Percentiles rank a stretch among this genome's conserved stretches.
These are phyloP conservation scores for Triplophysa tibetana DNA, from an alignment of 2,113 vertebrate genomes.

Conservation along the genomic window DNA sequence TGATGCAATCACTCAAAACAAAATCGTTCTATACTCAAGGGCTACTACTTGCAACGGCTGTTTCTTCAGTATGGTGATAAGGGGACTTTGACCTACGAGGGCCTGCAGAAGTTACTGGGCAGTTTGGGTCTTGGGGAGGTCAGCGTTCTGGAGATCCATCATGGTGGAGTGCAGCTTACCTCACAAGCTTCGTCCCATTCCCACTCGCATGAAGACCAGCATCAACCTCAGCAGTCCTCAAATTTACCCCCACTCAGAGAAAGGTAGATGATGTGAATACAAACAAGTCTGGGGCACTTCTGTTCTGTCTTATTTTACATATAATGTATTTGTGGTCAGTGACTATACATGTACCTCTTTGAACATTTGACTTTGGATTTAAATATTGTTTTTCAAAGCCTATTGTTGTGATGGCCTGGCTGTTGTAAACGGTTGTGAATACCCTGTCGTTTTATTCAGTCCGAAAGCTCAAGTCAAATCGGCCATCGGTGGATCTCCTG, in stretches of 20 bases:
- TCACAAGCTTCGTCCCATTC: conserved; percentile 63
- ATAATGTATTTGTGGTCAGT: too few species aligned
- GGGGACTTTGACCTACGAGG: conserved; percentile 73
- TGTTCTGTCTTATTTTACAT: neutral
- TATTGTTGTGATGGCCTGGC: neutral
- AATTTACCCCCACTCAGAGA: neutral
- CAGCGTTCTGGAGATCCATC: conserved; percentile 71
- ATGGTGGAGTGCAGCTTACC: conserved; percentile 65
- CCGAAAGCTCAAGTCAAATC: neutral
- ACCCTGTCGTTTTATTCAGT: neutral
- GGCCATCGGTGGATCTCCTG: neutral
- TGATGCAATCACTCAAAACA: conserved; percentile 32
- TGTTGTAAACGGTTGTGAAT: neutral
- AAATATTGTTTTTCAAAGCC: neutral
- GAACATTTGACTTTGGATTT: neutral
- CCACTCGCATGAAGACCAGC: conserved; percentile 58
- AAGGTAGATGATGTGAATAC: conserved; percentile 36
- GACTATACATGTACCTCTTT: neutral
- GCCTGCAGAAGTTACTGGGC: conserved; percentile 74
- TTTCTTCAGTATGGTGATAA: conserved; percentile 80
- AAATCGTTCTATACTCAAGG: conserved; percentile 60
- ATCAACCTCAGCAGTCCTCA: conserved; percentile 14
- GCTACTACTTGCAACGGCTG: conserved; percentile 78
- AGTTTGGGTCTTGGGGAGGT: conserved; percentile 82
- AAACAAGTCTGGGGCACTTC: neutral